Base-by-base conservation (phyloP, 2,888 invertebrate genomes). In the Cryptus armator region DNA sequence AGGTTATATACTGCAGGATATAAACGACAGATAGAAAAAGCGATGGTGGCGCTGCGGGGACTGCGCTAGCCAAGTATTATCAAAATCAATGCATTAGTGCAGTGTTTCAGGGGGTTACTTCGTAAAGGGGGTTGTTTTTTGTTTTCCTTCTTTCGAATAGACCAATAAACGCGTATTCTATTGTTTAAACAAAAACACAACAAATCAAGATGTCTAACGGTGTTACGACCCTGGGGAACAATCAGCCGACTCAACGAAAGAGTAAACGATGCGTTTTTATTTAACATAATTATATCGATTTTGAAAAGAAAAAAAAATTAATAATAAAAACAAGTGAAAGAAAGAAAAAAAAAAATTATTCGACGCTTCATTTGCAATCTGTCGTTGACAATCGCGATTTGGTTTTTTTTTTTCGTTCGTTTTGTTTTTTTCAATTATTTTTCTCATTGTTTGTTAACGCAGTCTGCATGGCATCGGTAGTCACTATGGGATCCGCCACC, bases 61-160 rank as follows among this genome's bases (percentile, higher is more conserved):
- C 83, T 84, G 84, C 87, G 86, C 75, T 78, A 67, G 80, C 83
- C 83, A 83, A 88, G 89, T 87, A 88, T 89, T 90, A 90, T 91
- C 90, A 90, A 91, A 91, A 91, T 92, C 91, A 90, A 91, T 91
- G 91, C 90, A 89, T 88, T 88, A 87, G 90, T 88, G 89, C 86
- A 86, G 84, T 86, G 82, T 86, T 87, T 87, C 83, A 66, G 59
- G 82, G 77, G 72, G 77, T 85, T 66, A 72, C 75, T 80, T 81
- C 79, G 84, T 9, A 9, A 37, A 37, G 86, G 71, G 78, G 84
- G 75, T 84, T 59, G 75, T 81, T 71, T 59, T 70, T 56, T 75
- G 44, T 83, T 84, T 59, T 74, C 10, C 16, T 81, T 72, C 59
- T 24, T 24, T 24, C 24, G 24, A 24, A 24, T 24, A 1, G 24